These are phyloP conservation scores for Stenolophus ochropezus DNA, from an alignment of 2,888 invertebrate species.

Conservation along the genomic window DNA sequence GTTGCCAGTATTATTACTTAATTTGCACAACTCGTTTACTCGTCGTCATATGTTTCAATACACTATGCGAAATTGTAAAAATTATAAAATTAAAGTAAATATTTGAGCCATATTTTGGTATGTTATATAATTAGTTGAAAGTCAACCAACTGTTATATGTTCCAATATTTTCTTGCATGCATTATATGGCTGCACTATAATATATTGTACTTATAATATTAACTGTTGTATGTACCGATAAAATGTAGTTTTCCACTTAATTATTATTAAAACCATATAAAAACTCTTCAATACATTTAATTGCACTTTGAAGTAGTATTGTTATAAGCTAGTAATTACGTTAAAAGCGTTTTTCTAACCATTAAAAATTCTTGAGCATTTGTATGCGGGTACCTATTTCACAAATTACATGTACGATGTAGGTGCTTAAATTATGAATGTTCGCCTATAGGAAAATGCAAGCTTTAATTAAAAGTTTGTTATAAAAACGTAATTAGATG, in stretches of 20 bases:
- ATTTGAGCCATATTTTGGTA: no score
- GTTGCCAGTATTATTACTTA: no score
- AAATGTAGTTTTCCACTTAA: neutral
- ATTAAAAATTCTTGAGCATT: conserved; percentile 20
- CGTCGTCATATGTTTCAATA: no score
- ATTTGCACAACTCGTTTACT: no score
- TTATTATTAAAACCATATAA: neutral
- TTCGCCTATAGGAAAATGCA: conserved; percentile 2
- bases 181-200: no score
- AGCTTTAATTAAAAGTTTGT: conserved; percentile 34
- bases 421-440: neutral
- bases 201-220: no score
- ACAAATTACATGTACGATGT: conserved; percentile 10
- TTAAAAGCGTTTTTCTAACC: conserved; percentile 1
- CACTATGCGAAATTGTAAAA: no score
- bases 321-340: conserved; percentile 4
- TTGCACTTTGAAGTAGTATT: conserved; percentile 6
- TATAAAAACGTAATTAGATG: conserved; percentile 34
- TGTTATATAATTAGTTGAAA: no score
- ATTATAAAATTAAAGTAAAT: no score
- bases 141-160: no score
- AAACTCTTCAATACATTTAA: neutral
- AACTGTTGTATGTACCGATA: no score
- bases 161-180: no score
- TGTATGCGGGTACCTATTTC: conserved; percentile 14